Evolutionary conservation across 2,888 invertebrate species (phyloP), one percentile per base, ranked within the genome.

Genomic region (Steinernema carpocapsae): DNA sequence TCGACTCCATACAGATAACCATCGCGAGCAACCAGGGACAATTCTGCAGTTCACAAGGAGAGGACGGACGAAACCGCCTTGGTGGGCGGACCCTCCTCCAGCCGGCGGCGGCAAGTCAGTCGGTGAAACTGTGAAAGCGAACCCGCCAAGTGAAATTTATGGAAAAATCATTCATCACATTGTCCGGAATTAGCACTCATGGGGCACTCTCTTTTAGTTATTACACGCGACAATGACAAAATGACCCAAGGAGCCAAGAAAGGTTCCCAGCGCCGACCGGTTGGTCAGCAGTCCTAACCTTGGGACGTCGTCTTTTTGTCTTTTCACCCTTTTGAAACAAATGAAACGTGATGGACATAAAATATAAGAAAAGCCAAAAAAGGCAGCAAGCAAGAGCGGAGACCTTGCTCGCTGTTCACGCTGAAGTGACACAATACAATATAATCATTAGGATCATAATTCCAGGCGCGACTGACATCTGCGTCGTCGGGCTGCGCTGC

Each of bases 401-500:
- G 29, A 64, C 10, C 2, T 10, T 2, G 37, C 64, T 2, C 64
- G 64, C 64, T 17, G 26, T 64, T 64, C 64, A 64, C 64, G 32
- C 64, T 6, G 64, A 64, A 14, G 32, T 32, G 64, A 64, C 32
- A 64, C 32, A 64, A 64, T 37, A 64, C 64, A 64, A 64, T 64
- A 32, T 29, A 37, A 64, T 52, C 52, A 52, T 14, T 29, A n/a
- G 19, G 64, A 64, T 64, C 3, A 64, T 64, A 32, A 64, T 64
- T 64, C 64, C 12, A 52, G 52, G 52, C 52, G 64, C 64, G 64
- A 64, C 19, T 64, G 32, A 32, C 64, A 64, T 64, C 64, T 64
- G 64, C 64, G 32, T 7, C 17, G 6, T 12, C 64, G 22, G 56
- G 6, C n/a, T 14, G 48, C 48, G n/a, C 22, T 17, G 64, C 26